Percentiles rank a stretch among this genome's conserved stretches.
Conservation (phyloP, 2,888 invertebrate species). For the Ennomos quercinarius region DNA sequence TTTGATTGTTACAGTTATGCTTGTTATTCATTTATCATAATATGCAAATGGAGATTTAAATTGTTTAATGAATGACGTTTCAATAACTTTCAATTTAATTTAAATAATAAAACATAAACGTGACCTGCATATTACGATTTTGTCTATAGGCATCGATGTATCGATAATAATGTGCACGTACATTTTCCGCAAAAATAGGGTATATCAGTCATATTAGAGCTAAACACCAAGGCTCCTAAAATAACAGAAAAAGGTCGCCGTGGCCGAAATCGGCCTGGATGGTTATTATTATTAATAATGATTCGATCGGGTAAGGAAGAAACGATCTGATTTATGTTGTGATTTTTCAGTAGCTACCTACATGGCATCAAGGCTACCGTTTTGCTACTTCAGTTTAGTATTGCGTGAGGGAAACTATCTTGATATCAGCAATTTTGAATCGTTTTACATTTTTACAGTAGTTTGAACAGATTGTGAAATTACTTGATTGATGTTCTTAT, state of each 20-base stretch:
- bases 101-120: constrained; percentile 13
- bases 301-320: constrained; percentile 4
- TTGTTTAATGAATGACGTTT: neutral
- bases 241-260: too few relatives aligned
- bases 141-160: constrained; percentile 19
- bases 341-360: constrained; percentile 17
- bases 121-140: constrained; percentile 4
- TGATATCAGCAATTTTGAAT: constrained; percentile 19
- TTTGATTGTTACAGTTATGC: constrained; percentile 4
- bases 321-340: constrained; percentile 8
- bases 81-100: neutral
- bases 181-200: too few relatives aligned
- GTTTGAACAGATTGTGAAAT: constrained; percentile 14
- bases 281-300: too few relatives aligned
- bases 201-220: too few relatives aligned
- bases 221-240: too few relatives aligned
- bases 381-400: constrained; percentile 18
- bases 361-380: constrained; percentile 24
- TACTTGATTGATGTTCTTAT: constrained; percentile 5
- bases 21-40: constrained; percentile 1
- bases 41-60: constrained; percentile 6
- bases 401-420: constrained; percentile 27
- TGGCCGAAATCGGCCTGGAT: too few relatives aligned
- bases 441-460: constrained; percentile 18
- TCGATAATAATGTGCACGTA: too few relatives aligned